Percentiles rank a stretch among this genome's conserved stretches.
These are phyloP conservation scores for Stegodyphus mimosarum DNA, from an alignment of 1,140 invertebrate species.

Conservation along the genomic window DNA sequence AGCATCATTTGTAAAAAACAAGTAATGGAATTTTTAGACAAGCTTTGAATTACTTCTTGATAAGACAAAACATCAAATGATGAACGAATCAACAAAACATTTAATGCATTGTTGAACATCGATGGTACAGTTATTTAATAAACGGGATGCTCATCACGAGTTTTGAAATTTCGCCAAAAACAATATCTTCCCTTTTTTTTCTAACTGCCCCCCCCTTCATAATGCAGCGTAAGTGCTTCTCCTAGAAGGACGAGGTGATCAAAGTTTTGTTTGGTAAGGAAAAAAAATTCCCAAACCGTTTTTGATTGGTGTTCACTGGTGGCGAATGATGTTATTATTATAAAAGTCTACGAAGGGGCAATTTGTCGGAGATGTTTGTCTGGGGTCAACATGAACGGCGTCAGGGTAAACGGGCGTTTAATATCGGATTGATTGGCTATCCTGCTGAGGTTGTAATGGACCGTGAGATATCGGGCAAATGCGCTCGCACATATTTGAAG, in stretches of 20 bases:
- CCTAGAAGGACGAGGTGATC: not conserved
- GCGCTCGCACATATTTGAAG: slow-evolving; percentile 7
- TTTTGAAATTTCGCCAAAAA: slow-evolving; percentile 38
- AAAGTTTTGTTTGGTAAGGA: slow-evolving; percentile 36
- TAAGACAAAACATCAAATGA: too few relatives aligned
- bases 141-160: slow-evolving; percentile 20
- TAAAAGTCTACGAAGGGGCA: slow-evolving; percentile 34
- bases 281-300: not conserved
- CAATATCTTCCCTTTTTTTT: slow-evolving; percentile 3
- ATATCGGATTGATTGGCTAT: slow-evolving; percentile 43
- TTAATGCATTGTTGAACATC: too few relatives aligned
- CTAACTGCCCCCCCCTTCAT: too few relatives aligned
- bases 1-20: too few relatives aligned
- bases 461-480: slow-evolving; percentile 5
- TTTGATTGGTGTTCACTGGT: slow-evolving; percentile 6
- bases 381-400: slow-evolving; percentile 42
- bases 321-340: slow-evolving; percentile 38
- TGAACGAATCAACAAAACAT: too few relatives aligned
- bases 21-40: too few relatives aligned
- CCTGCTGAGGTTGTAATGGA: slow-evolving; percentile 39
- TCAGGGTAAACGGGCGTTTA: slow-evolving; percentile 50
- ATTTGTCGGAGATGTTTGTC: slow-evolving; percentile 56
- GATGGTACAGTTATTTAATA: not conserved
- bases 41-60: too few relatives aligned
- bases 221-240: too few relatives aligned